Percentiles rank a stretch among this genome's conserved stretches.
Evolutionary conservation across 1,140 invertebrate species (phyloP).

Genomic region (Trinorchestia longiramus): DNA sequence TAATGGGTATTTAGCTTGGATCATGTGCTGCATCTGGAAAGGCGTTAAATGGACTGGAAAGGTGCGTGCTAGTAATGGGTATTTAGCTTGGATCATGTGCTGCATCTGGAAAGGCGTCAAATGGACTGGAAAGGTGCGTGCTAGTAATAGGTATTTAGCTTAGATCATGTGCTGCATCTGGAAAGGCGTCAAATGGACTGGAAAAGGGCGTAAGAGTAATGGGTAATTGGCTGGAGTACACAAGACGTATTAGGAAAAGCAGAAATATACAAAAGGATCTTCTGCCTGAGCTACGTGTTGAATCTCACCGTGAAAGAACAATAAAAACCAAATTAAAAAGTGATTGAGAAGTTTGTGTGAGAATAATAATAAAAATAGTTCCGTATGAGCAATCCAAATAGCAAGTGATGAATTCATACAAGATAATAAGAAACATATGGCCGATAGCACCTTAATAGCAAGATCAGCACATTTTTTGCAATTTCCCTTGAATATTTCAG

Average conservation of each 20-base stretch:
- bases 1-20: conserved; percentile 78
- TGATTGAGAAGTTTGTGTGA: too few relatives aligned
- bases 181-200: conserved; percentile 82
- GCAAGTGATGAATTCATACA: too few relatives aligned
- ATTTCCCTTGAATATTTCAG: too few relatives aligned
- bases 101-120: conserved; percentile 93
- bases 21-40: conserved; percentile 93
- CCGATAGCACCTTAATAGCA: too few relatives aligned
- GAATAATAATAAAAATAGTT: too few relatives aligned
- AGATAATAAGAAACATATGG: too few relatives aligned
- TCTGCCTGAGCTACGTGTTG: too few relatives aligned
- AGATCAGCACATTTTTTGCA: too few relatives aligned
- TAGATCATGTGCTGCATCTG: conserved; percentile 93
- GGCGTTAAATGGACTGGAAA: conserved; percentile 77
- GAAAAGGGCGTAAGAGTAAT: conserved; percentile 63
- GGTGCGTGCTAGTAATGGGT: conserved; percentile 46
- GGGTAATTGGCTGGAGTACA: not conserved
- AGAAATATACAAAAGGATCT: too few relatives aligned
- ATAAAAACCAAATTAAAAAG: too few relatives aligned
- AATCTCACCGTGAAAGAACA: too few relatives aligned
- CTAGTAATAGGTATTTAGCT: conserved; percentile 73
- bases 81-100: conserved; percentile 87
- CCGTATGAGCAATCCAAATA: too few relatives aligned
- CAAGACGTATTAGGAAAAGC: not conserved
- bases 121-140: conserved; percentile 67